A percentile compares a stretch with the other conserved stretches of the same genome.
phyloP scores from a whole-genome alignment of 2,888 invertebrate genomes.

The Epinotia ramella region DNA sequence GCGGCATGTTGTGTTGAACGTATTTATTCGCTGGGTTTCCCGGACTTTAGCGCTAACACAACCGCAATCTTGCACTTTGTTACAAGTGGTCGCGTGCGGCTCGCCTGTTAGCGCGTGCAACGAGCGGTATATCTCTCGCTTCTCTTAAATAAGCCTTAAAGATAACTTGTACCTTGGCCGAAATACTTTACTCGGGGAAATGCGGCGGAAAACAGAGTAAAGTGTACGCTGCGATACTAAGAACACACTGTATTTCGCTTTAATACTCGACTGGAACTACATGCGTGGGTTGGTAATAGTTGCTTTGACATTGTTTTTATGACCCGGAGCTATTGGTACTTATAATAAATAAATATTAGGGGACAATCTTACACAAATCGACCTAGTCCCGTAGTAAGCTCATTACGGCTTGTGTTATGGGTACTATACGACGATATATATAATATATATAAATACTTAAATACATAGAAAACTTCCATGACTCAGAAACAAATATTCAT shows the following conservation, averaged over 20 bases:
- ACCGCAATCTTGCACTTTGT: slow-evolving; percentile 43
- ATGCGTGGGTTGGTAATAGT: slow-evolving; percentile 13
- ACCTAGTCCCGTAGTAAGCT: too few species aligned
- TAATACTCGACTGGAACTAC: neutral
- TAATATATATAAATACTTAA: too few species aligned
- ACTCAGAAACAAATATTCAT: too few species aligned
- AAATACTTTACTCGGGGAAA: slow-evolving; percentile 20
- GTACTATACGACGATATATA: too few species aligned
- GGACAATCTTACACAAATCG: too few species aligned
- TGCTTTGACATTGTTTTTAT: slow-evolving; percentile 17
- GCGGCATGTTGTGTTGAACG: slow-evolving; percentile 10
- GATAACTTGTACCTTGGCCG: slow-evolving; percentile 37
- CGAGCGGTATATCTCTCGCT: slow-evolving; percentile 22
- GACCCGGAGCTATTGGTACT: slow-evolving; percentile 2
- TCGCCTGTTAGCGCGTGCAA: slow-evolving; percentile 31
- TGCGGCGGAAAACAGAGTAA: neutral
- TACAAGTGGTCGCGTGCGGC: slow-evolving; percentile 52
- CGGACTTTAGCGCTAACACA: slow-evolving; percentile 23
- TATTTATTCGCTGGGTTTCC: slow-evolving; percentile 20
- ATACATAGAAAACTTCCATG: too few species aligned
- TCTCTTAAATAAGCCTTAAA: slow-evolving; percentile 31
- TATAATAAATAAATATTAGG: too few species aligned
- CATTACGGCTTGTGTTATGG: too few species aligned
- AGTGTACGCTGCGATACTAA: neutral
- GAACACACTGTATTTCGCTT: neutral